phyloP scores from a whole-genome alignment of 2,888 invertebrate species.

The Stegophylla sp. region DNA sequence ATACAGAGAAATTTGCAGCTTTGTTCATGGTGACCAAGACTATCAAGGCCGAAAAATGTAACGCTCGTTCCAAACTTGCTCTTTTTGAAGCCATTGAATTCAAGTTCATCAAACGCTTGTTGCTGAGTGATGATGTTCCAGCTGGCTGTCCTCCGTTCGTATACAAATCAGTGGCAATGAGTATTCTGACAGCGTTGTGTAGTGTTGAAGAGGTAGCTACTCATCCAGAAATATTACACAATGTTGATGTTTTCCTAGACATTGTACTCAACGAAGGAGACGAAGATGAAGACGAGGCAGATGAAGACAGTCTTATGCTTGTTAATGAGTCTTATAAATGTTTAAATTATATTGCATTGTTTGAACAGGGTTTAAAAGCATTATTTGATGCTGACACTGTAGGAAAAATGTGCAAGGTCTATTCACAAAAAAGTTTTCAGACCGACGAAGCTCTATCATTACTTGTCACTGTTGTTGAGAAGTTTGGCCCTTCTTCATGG shows the following conservation, averaged over 20 bases:
- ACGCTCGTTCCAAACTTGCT: slow-evolving; percentile 74
- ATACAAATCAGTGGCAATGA: slow-evolving; percentile 89
- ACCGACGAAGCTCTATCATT: slow-evolving; percentile 87
- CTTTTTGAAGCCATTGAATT: slow-evolving; percentile 90
- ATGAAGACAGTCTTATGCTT: slow-evolving; percentile 84
- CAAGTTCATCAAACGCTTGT: slow-evolving; percentile 80
- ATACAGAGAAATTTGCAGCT: slow-evolving; percentile 90
- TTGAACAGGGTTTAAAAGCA: slow-evolving; percentile 80
- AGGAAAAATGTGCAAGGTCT: slow-evolving; percentile 83
- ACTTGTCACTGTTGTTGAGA: slow-evolving; percentile 76
- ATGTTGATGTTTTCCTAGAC: slow-evolving; percentile 82
- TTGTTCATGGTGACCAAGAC: slow-evolving; percentile 91
- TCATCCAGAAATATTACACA: slow-evolving; percentile 82
- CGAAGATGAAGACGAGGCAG: slow-evolving; percentile 77
- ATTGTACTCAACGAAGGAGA: slow-evolving; percentile 80
- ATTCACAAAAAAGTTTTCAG: slow-evolving; percentile 85
- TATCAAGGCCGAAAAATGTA: slow-evolving; percentile 83
- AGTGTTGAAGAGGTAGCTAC: slow-evolving; percentile 80
- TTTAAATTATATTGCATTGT: slow-evolving; percentile 79
- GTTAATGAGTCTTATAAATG: slow-evolving; percentile 87
- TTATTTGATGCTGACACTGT: slow-evolving; percentile 80
- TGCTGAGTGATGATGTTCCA: slow-evolving; percentile 78
- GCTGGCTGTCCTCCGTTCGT: slow-evolving; percentile 88
- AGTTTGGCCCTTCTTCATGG: slow-evolving; percentile 79
- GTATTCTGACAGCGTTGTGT: slow-evolving; percentile 86